Evolutionary conservation across 2,888 invertebrate genomes (phyloP).

Genomic region (Troides helena): DNA sequence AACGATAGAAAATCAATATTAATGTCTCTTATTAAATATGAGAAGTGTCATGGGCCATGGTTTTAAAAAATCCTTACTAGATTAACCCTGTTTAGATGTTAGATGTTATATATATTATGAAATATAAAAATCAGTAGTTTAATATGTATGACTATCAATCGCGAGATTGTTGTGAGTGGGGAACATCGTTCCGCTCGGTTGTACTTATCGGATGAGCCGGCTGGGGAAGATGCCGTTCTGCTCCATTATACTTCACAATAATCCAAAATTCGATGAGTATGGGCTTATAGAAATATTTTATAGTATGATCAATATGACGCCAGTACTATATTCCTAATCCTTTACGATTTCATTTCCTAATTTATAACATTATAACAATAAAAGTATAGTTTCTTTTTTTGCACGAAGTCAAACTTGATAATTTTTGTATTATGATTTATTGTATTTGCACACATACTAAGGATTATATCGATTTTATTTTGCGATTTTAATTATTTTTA

Average conservation of each 20-base stretch:
- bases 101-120: neutral
- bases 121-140: slow-evolving; percentile 46
- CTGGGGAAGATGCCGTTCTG: slow-evolving; percentile 68
- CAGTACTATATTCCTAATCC: neutral
- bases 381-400: neutral
- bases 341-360: neutral
- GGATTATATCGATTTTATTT: too few species aligned
- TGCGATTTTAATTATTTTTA: too few species aligned
- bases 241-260: slow-evolving; percentile 69
- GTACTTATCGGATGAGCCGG: slow-evolving; percentile 72
- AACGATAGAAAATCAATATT: too few species aligned
- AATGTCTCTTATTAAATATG: too few species aligned
- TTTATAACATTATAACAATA: neutral
- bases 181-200: slow-evolving; percentile 72
- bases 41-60: too few species aligned
- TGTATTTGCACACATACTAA: too few species aligned
- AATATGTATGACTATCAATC: slow-evolving; percentile 59
- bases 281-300: slow-evolving; percentile 10
- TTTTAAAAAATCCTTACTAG: neutral
- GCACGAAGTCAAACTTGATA: too few species aligned
- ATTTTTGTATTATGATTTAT: too few species aligned
- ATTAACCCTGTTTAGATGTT: neutral
- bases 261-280: slow-evolving; percentile 45
- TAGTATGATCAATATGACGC: slow-evolving; percentile 3
- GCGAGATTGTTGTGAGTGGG: slow-evolving; percentile 66